Conservation (phyloP, 2,797 vertebrate genomes). For the Peromyscus nudipes region DNA sequence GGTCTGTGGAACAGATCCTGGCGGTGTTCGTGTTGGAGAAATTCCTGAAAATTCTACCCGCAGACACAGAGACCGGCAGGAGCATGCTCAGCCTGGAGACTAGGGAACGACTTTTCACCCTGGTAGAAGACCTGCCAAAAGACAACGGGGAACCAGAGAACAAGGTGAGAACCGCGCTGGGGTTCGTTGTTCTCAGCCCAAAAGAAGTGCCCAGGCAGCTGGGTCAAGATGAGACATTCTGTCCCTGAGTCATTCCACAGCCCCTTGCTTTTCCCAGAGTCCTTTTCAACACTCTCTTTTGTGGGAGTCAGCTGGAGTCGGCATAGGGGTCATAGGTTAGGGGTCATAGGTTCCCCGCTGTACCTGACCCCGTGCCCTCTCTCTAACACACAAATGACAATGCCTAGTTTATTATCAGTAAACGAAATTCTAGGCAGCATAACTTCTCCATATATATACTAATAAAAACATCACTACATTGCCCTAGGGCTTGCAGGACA, state of each 20-base stretch:
- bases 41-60: constrained; percentile 77
- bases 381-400: background rate
- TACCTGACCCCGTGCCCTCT: background rate
- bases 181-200: background rate
- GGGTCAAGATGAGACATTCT: background rate
- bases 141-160: background rate
- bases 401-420: background rate
- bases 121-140: constrained; percentile 76
- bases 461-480: background rate
- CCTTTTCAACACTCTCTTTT: constrained; percentile 13
- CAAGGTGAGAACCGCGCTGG: constrained; percentile 36
- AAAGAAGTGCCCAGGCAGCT: constrained; percentile 2
- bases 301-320: background rate
- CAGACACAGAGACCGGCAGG: constrained; percentile 68
- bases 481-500: background rate
- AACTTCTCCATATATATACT: background rate
- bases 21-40: constrained; percentile 80
- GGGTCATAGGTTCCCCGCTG: background rate
- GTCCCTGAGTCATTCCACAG: background rate
- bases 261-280: background rate
- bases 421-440: background rate
- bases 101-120: constrained; percentile 73
- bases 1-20: constrained; percentile 80
- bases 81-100: constrained; percentile 70
- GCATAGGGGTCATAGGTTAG: background rate